Evolutionary conservation across 2,797 vertebrate genomes (phyloP).

Genomic region (Huso huso): DNA sequence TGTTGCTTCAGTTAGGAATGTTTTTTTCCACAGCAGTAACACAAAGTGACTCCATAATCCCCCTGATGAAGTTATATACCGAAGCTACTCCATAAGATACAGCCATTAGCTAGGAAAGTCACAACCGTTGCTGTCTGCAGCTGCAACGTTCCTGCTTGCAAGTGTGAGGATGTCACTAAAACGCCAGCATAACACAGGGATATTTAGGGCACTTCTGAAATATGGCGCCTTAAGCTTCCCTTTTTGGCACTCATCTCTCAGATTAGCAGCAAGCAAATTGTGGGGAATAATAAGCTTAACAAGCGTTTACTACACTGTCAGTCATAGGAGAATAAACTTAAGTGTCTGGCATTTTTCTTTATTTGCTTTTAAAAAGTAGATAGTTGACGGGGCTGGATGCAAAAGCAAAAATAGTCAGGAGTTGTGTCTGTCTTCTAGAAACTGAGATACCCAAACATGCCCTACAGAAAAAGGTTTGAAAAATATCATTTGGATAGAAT

Average conservation of each 20-base stretch:
- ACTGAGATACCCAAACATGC: no score
- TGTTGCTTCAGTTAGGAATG: no score
- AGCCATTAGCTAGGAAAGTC: not conserved
- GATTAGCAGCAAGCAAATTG: not conserved
- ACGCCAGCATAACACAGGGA: not conserved
- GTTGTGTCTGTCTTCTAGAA: no score
- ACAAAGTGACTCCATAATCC: no score
- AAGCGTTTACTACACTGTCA: not conserved
- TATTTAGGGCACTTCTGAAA: not conserved
- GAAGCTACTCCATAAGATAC: no score
- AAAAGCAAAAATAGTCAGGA: no score
- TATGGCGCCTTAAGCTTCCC: not conserved
- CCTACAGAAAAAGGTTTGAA: no score
- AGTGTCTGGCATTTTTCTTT: not conserved
- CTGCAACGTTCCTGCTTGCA: not conserved
- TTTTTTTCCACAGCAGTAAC: no score
- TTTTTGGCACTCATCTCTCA: not conserved
- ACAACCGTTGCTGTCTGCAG: not conserved
- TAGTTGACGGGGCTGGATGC: not conserved
- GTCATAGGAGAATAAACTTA: constrained; percentile 1
- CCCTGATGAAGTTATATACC: no score
- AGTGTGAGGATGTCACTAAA: not conserved
- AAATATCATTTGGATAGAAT: no score
- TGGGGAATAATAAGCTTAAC: not conserved
- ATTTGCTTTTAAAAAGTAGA: not conserved